Percentiles rank a stretch among this genome's conserved stretches.
Conservation (phyloP, 2,888 invertebrate species). For the Dynastes tityus region DNA sequence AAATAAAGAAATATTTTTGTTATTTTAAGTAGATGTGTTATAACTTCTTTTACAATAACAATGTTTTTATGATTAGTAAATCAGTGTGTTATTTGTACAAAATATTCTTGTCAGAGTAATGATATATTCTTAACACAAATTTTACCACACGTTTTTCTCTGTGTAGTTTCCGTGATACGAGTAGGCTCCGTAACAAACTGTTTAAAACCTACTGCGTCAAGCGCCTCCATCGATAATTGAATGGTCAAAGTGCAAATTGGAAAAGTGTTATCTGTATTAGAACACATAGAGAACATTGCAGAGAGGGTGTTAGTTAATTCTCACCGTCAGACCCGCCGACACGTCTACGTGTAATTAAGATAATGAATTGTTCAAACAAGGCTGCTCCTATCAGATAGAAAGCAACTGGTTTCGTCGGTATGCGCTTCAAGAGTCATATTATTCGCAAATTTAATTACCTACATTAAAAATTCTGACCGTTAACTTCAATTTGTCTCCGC, state of each 20-base stretch:
- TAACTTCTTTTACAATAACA: too few relatives aligned
- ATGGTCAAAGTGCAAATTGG: not conserved
- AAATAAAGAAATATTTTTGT: too few relatives aligned
- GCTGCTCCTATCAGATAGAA: not conserved
- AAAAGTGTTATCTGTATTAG: not conserved
- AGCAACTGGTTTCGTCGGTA: constrained; percentile 1
- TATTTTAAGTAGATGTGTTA: too few relatives aligned
- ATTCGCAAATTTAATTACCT: constrained; percentile 17
- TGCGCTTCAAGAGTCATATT: not conserved
- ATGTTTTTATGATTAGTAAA: too few relatives aligned
- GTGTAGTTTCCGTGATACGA: too few relatives aligned
- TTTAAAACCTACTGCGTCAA: too few relatives aligned
- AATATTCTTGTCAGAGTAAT: too few relatives aligned
- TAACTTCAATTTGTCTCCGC: constrained; percentile 13
- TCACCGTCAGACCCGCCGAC: not conserved
- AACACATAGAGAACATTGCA: not conserved
- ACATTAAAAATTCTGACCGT: constrained; percentile 9
- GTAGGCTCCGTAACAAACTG: too few relatives aligned
- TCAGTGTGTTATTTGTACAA: too few relatives aligned
- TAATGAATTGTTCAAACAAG: constrained; percentile 11
- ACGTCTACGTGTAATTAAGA: constrained; percentile 18
- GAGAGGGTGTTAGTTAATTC: not conserved
- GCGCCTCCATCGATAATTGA: not conserved
- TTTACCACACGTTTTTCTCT: too few relatives aligned
- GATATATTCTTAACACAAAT: too few relatives aligned